Base-by-base conservation (phyloP, 2,888 invertebrate genomes). In the Diaphora mendica region DNA sequence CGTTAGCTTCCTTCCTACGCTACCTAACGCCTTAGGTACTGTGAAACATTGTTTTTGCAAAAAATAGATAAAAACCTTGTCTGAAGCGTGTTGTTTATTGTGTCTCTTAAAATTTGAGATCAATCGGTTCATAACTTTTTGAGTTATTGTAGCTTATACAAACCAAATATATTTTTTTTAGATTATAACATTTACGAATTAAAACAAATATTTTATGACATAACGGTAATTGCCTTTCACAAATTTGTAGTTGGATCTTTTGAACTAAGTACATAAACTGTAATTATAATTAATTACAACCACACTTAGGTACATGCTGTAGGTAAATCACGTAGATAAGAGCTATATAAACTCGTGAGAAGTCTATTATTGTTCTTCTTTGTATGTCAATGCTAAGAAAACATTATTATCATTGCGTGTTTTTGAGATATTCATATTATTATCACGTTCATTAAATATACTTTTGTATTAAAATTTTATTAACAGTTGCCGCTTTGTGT, bases 351-450 rank as follows among this genome's bases (percentile, higher is more conserved):
- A 62, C 30, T 62, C n/a, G 48, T 39, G 55, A n/a, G 68, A 55
- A n/a, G 7, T 35, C 35, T 68, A 20, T 68, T 35, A 35, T 68
- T 68, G 7, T 68, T n/a, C 55, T 44, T 3, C 33, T 68, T 51
- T 39, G 35, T 68, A 30, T 55, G 51, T 68, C 68, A 68, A 68
- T 68, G 68, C n/a, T 68, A 68, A 39, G 51, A 23, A 48, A 48
- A 44, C 30, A 20, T n/a, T 20, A n/a, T 42, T 26, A 26, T 67
- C 3, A 26, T 15, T 67, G 66, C 11, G 66, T 48, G 42, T 30
- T 67, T 67, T 42, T 26, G 44, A 30, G 2, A 44, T 26, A 44
- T 30, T 20, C 20, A 67, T 44, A 44, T 42, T 9, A 44, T 30
- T 42, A 48, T 62, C 17, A 62, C 17, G 26, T 59, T 9, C 30